Evolutionary conservation across 2,113 vertebrate species (phyloP).

Genomic region (Urocolius indicus): DNA sequence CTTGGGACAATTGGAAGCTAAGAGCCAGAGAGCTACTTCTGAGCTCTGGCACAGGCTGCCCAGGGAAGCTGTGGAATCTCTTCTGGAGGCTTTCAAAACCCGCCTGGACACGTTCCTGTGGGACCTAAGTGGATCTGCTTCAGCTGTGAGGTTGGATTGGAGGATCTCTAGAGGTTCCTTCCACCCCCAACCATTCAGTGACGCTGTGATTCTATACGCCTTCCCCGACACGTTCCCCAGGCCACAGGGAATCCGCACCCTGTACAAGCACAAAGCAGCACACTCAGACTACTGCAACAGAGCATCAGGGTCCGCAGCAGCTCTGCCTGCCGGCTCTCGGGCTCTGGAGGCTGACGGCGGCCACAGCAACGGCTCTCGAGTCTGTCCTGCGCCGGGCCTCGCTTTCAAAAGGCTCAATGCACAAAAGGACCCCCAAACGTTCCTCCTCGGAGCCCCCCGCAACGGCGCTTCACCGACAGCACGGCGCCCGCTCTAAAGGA

Average conservation of each 20-base stretch:
- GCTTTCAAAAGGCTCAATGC: accelerated
- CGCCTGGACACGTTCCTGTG: no score
- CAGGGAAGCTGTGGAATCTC: no score
- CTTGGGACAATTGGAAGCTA: not conserved
- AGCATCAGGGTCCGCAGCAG: not conserved
- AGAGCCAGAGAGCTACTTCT: not conserved
- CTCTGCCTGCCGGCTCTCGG: no score
- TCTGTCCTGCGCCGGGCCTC: not conserved
- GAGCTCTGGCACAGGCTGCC: no score
- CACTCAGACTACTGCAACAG: accelerated
- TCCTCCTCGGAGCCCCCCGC: not conserved
- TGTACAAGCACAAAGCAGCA: accelerated
- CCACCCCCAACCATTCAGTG: no score
- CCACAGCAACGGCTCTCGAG: accelerated
- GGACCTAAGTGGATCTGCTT: no score
- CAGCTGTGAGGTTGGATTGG: no score
- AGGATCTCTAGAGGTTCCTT: no score
- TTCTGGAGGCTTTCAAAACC: no score
- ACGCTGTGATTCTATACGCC: accelerated
- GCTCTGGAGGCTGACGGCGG: not conserved
- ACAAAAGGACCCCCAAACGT: accelerated
- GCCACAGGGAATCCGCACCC: accelerated
- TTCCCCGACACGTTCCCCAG: accelerated
- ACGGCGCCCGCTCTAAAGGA: accelerated
- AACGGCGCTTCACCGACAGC: accelerated